Percentiles rank a stretch among this genome's conserved stretches.
phyloP scores from a whole-genome alignment of 37 sponge, comb jelly and placozoan genomes.

The Lycopodina hypogea region DNA sequence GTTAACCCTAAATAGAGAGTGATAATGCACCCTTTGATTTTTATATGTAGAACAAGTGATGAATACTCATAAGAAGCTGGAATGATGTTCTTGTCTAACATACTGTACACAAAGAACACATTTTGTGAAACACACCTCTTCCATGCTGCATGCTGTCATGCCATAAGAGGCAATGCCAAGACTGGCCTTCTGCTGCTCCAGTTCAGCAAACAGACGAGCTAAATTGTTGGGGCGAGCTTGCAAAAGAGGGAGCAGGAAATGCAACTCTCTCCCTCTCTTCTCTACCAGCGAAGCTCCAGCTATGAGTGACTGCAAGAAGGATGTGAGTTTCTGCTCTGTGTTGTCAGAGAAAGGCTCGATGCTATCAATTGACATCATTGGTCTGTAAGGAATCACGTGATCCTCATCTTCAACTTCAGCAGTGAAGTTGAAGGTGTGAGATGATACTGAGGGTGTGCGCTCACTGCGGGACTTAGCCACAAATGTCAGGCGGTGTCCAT shows the following conservation, averaged over 20 bases:
- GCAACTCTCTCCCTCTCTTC: constrained; percentile 64
- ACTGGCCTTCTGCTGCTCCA: constrained; percentile 20
- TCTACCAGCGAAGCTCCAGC: constrained; percentile 58
- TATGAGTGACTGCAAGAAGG: constrained; percentile 28
- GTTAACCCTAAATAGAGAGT: too few species aligned
- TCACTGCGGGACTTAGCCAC: constrained; percentile 18
- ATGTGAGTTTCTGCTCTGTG: not conserved
- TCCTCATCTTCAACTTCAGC: constrained; percentile 12
- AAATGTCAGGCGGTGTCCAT: constrained; percentile 79
- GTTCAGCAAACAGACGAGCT: constrained; percentile 42
- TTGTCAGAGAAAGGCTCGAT: not conserved
- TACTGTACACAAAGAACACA: too few species aligned
- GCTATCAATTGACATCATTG: too few species aligned
- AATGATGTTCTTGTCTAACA: too few species aligned
- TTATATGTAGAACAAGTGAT: too few species aligned
- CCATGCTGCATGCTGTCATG: constrained; percentile 63
- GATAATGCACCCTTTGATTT: too few species aligned
- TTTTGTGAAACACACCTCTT: constrained; percentile 47
- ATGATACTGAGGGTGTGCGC: constrained; percentile 7
- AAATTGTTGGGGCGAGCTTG: constrained; percentile 44
- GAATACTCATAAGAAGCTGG: too few species aligned
- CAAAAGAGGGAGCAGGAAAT: constrained; percentile 68
- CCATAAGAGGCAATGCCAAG: constrained; percentile 61
- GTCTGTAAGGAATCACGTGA: too few species aligned
- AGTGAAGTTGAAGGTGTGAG: constrained; percentile 5